Percentiles rank a stretch among this genome's conserved stretches.
Conservation (phyloP, 2,888 invertebrate genomes). For the Amitus sp. region DNA sequence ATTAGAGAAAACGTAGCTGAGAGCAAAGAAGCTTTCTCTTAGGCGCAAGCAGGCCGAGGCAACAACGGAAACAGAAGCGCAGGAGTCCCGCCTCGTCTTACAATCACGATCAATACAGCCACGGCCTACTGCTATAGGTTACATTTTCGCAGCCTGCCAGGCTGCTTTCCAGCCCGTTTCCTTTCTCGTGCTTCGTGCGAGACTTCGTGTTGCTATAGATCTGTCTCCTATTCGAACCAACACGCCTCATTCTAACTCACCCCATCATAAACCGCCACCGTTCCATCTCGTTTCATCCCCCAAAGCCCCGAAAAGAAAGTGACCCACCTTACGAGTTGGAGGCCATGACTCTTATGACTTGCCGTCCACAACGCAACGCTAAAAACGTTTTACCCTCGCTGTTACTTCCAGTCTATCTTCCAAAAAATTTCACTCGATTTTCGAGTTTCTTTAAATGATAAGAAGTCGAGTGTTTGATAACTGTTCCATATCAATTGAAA, state of each 20-base stretch:
- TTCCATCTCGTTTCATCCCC: slow-evolving; percentile 50
- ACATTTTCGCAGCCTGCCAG: slow-evolving; percentile 56
- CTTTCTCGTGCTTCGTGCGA: slow-evolving; percentile 45
- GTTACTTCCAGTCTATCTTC: too few species aligned
- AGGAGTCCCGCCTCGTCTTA: slow-evolving; percentile 64
- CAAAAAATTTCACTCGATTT: too few species aligned
- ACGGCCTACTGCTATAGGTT: slow-evolving; percentile 62
- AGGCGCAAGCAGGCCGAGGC: slow-evolving; percentile 59
- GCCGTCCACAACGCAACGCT: slow-evolving; percentile 8
- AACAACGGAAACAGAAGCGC: slow-evolving; percentile 64
- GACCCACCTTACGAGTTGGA: slow-evolving; percentile 57
- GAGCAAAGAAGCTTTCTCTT: slow-evolving; percentile 49
- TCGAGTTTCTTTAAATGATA: too few species aligned
- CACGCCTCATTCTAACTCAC: slow-evolving; percentile 56
- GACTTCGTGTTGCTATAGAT: slow-evolving; percentile 54
- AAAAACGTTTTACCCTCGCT: too few species aligned
- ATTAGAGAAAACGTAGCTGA: slow-evolving; percentile 21
- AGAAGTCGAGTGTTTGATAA: too few species aligned
- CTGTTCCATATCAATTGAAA: too few species aligned
- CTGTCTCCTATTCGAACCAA: slow-evolving; percentile 62
- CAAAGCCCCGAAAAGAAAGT: slow-evolving; percentile 49
- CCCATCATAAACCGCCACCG: slow-evolving; percentile 39
- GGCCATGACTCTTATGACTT: slow-evolving; percentile 44
- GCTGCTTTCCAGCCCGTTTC: slow-evolving; percentile 40
- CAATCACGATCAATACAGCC: slow-evolving; percentile 65